Conservation (phyloP, 2,888 invertebrate genomes). For the Julus scandinavius region DNA sequence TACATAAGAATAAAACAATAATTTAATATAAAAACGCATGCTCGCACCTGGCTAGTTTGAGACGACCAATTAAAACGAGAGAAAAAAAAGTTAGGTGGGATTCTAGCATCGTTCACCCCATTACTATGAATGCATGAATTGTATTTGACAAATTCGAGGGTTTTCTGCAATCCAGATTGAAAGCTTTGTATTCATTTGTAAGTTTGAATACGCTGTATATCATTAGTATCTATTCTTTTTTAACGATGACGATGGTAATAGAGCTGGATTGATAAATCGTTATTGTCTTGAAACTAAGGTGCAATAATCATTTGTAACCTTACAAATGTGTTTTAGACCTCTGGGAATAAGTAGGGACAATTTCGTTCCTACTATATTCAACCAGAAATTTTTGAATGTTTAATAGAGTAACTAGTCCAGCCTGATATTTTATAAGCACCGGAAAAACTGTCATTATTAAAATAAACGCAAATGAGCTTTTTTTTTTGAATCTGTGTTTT, state of each 20-base stretch:
- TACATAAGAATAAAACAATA: slow-evolving; percentile 39
- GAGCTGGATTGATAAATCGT: neutral
- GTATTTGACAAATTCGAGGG: neutral
- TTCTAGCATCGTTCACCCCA: neutral
- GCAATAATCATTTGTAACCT: neutral
- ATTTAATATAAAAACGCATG: slow-evolving; percentile 38
- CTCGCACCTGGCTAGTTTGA: slow-evolving; percentile 30
- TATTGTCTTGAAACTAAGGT: too few relatives aligned
- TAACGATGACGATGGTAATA: neutral
- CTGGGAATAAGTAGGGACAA: neutral
- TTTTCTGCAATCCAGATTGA: too few relatives aligned
- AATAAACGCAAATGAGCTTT: neutral
- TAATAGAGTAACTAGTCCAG: neutral
- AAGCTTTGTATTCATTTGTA: too few relatives aligned
- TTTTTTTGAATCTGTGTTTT: neutral
- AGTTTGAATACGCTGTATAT: neutral
- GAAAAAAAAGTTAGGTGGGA: slow-evolving; percentile 1
- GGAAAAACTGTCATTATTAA: neutral
- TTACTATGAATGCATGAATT: neutral
- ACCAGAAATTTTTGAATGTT: neutral
- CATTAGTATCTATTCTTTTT: neutral
- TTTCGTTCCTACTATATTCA: neutral
- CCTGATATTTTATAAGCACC: neutral
- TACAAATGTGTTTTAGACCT: neutral
- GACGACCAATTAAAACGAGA: slow-evolving; percentile 24